A percentile compares a stretch with the other conserved stretches of the same genome.
Conservation (phyloP, 2,113 vertebrate genomes). For the Beaufortia kweichowensis region DNA sequence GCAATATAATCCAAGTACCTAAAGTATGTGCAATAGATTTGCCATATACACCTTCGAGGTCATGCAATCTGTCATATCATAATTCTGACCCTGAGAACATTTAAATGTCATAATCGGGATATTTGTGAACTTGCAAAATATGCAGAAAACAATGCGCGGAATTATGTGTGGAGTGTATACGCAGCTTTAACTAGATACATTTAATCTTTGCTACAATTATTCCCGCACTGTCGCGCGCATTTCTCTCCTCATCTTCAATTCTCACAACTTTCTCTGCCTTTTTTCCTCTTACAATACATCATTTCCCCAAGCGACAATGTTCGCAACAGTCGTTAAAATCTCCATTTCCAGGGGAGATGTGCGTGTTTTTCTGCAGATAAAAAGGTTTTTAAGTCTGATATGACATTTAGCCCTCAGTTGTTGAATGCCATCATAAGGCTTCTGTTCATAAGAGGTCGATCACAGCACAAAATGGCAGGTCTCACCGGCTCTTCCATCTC, state of each 20-base stretch:
- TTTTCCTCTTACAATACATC: slow-evolving; percentile 30
- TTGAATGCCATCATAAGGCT: slow-evolving; percentile 76
- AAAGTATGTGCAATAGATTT: not conserved
- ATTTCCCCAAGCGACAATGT: slow-evolving; percentile 48
- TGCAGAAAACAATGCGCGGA: not conserved
- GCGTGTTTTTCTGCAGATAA: slow-evolving; percentile 53
- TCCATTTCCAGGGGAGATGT: slow-evolving; percentile 48
- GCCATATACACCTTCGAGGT: not conserved
- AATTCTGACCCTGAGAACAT: slow-evolving; percentile 15
- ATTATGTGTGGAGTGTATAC: not conserved
- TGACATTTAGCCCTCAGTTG: slow-evolving; percentile 74
- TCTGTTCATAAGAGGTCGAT: slow-evolving; percentile 81
- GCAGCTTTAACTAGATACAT: slow-evolving; percentile 14
- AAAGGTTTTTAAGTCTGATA: slow-evolving; percentile 68
- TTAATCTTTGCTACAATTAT: slow-evolving; percentile 59
- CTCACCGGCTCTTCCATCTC: slow-evolving; percentile 81
- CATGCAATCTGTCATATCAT: slow-evolving; percentile 10
- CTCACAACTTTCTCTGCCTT: slow-evolving; percentile 61
- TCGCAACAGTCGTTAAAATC: slow-evolving; percentile 51
- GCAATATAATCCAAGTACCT: not conserved
- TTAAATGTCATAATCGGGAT: not conserved
- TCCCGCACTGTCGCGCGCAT: slow-evolving; percentile 53
- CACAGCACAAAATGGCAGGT: slow-evolving; percentile 94
- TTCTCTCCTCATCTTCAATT: slow-evolving; percentile 47
- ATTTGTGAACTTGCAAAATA: slow-evolving; percentile 10